Base-by-base conservation (phyloP, 1,140 invertebrate genomes). In the Trichogramma pretiosum region DNA sequence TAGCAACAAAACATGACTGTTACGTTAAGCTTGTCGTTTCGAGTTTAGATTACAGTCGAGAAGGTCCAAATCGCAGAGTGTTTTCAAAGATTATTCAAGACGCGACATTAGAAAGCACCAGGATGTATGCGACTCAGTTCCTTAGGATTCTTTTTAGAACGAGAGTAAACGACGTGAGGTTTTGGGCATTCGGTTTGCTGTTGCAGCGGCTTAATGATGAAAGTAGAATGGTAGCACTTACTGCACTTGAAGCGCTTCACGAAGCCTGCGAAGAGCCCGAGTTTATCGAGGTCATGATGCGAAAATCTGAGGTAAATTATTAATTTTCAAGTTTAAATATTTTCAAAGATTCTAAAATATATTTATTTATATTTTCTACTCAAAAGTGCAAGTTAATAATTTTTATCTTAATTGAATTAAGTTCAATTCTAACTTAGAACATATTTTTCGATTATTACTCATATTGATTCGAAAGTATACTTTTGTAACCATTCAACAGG, bases 11-110 rank as follows among this genome's bases (percentile, higher is more conserved):
- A 57, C 87, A 93, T 63, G 89, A 92, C 55, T 87, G 87, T 59
- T 96, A 96, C 63, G 82, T 93, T 0, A 96, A 96, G 65, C 72
- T 98, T 19, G 87, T 93, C 40, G 78, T 93, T 17, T 93, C 92
- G 1, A 85, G 85, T 55, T 70, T 97, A 42, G 89, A 94, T 68
- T 98, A 95, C 60, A 79, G 80, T 1, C 77, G 87, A 47, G 82
- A 84, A 47, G 65, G 63, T 39, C 56, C 61, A 9, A 67, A 64
- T 39, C 57, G 64, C 2, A 64, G 65, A 41, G 56, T 73, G 18
- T 47, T 67, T 23, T 72, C 67, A 41, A 72, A 71, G 41, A 82
- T 91, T 48, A 73, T 90, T 46, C 75, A 78, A 21, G 79, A 82
- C 50, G 82, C 86, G 1, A 65, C 75, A 14, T 74, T 80, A 38